Percentiles rank a stretch among this genome's conserved stretches.
These are phyloP conservation scores for Mus spicilegus DNA, from an alignment of 2,113 vertebrate species.

Conservation along the genomic window DNA sequence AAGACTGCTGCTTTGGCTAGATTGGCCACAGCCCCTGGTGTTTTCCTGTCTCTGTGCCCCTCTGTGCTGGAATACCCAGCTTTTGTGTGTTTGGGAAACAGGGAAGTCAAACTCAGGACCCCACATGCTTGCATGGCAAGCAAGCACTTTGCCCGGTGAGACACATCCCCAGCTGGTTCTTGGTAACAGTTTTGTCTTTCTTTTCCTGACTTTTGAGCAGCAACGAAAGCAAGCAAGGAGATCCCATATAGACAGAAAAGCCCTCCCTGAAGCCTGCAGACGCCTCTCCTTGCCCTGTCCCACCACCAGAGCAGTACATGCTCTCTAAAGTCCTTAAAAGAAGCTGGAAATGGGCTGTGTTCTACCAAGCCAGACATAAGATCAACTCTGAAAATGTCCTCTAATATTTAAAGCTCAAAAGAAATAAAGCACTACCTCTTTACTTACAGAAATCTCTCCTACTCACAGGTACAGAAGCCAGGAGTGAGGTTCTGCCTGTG, in stretches of 20 bases:
- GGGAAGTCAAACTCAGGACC: neutral
- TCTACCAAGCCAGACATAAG: neutral
- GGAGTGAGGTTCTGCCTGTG: neutral
- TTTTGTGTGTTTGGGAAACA: neutral
- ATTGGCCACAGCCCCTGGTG: neutral
- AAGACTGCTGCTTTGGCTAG: neutral
- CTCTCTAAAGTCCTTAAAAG: neutral
- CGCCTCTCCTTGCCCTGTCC: neutral
- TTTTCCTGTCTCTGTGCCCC: neutral
- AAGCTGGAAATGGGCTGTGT: conserved; percentile 4
- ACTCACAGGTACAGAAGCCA: neutral
- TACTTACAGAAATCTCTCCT: neutral
- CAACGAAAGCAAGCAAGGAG: neutral
- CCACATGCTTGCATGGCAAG: neutral
- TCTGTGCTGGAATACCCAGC: neutral
- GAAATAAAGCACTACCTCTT: conserved; percentile 1
- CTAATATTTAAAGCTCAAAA: neutral
- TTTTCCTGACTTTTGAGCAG: neutral
- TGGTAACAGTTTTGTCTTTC: neutral
- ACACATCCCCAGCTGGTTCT: neutral
- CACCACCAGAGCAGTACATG: neutral
- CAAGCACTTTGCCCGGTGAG: neutral
- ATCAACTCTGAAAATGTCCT: conserved; percentile 20
- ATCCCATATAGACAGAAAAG: neutral
- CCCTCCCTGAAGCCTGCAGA: neutral